phyloP scores from a whole-genome alignment of 2,888 invertebrate genomes.

The Candidula unifasciata region DNA sequence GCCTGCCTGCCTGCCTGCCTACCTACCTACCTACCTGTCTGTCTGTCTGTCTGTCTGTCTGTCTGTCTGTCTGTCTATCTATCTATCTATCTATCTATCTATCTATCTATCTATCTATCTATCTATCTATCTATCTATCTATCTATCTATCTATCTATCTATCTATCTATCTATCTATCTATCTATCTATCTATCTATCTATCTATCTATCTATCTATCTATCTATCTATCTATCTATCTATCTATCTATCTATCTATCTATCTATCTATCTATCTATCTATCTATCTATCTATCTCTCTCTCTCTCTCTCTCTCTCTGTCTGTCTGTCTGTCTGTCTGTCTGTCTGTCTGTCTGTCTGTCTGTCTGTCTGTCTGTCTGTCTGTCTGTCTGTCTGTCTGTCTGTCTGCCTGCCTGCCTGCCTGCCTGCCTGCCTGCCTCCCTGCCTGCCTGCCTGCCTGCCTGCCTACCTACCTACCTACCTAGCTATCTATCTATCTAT shows the following conservation, averaged over 20 bases:
- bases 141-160: no score
- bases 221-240: no score
- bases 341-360: constrained; percentile 31
- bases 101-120: background rate
- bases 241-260: no score
- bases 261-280: background rate
- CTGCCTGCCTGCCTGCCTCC: background rate
- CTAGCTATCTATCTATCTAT: background rate
- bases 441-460: background rate
- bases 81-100: no score
- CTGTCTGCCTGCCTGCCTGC: no score
- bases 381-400: no score
- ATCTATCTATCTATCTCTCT: constrained; percentile 1
- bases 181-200: no score
- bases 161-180: no score
- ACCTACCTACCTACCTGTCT: background rate
- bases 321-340: constrained; percentile 12
- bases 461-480: background rate
- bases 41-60: constrained; percentile 5
- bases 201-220: no score
- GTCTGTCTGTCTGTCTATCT: background rate
- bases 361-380: constrained; percentile 14
- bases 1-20: background rate
- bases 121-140: no score
- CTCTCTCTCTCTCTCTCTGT: constrained; percentile 2